phyloP scores from a whole-genome alignment of 1,140 invertebrate species.

The Brachionus sp. region DNA sequence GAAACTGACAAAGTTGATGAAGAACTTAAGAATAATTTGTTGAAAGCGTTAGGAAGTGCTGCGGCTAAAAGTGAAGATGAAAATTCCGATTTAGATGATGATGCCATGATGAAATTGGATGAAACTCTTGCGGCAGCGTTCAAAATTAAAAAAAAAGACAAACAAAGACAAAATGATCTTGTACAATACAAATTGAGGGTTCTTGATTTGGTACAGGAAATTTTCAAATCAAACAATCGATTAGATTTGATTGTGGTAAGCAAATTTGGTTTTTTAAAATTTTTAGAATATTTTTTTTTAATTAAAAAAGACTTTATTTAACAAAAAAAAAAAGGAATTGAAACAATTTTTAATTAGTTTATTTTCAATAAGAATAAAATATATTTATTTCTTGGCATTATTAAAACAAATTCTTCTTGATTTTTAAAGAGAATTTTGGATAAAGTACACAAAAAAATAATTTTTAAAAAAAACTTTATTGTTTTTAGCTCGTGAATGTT shows the following conservation, averaged over 20 bases:
- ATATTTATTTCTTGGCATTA: too few species aligned
- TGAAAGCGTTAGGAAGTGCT: slow-evolving; percentile 6
- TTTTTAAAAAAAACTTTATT: too few species aligned
- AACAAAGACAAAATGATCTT: slow-evolving; percentile 26
- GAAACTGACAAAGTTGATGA: neutral
- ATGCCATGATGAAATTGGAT: slow-evolving; percentile 42
- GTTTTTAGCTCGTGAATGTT: too few species aligned
- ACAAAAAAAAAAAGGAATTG: too few species aligned
- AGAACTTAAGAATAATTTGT: neutral
- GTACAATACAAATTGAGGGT: slow-evolving; percentile 20
- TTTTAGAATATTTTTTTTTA: neutral
- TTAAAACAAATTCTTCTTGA: too few species aligned
- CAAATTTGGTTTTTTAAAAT: neutral
- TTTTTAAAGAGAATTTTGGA: too few species aligned
- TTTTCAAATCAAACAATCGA: slow-evolving; percentile 31
- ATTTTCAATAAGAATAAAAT: too few species aligned
- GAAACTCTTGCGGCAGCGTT: slow-evolving; percentile 27
- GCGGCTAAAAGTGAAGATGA: neutral
- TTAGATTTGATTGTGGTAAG: slow-evolving; percentile 12
- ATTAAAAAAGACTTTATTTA: too few species aligned
- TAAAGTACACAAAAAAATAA: too few species aligned
- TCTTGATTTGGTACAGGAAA: slow-evolving; percentile 3
- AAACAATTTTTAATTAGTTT: too few species aligned
- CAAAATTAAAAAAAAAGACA: slow-evolving; percentile 44
- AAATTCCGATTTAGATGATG: slow-evolving; percentile 27